Evolutionary conservation across 2,888 invertebrate species (phyloP).

Genomic region (Volucella inanis): DNA sequence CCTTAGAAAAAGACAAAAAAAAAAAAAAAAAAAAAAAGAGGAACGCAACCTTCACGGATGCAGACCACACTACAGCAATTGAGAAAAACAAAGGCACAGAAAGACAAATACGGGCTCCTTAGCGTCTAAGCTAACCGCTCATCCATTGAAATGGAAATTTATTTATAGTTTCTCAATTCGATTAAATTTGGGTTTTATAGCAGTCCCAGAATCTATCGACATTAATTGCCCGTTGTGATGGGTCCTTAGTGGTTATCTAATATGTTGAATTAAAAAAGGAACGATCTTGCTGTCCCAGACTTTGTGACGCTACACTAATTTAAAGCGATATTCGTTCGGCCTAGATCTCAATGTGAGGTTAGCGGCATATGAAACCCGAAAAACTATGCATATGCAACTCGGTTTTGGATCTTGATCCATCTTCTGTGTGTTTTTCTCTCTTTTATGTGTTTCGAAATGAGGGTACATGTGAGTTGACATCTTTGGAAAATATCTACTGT

Average conservation of each 20-base stretch:
- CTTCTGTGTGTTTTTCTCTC: slow-evolving; percentile 40
- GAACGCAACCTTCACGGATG: slow-evolving; percentile 35
- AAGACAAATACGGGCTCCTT: slow-evolving; percentile 65
- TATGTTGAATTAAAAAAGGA: slow-evolving; percentile 68
- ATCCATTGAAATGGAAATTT: slow-evolving; percentile 73
- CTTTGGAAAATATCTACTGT: slow-evolving; percentile 60
- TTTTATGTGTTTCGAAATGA: slow-evolving; percentile 74
- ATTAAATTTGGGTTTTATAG: slow-evolving; percentile 71
- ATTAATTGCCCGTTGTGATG: slow-evolving; percentile 73
- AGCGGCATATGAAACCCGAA: slow-evolving; percentile 16
- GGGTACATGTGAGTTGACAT: slow-evolving; percentile 71
- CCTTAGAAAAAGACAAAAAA: slow-evolving; percentile 36
- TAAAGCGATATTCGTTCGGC: slow-evolving; percentile 47
- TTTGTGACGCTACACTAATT: slow-evolving; percentile 72
- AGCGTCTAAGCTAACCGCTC: slow-evolving; percentile 55
- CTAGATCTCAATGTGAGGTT: slow-evolving; percentile 9
- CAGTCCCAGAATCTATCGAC: slow-evolving; percentile 59
- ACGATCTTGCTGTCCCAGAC: slow-evolving; percentile 60
- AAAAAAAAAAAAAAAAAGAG: slow-evolving; percentile 7
- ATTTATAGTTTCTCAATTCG: slow-evolving; percentile 73
- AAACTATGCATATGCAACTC: background rate
- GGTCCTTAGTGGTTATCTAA: slow-evolving; percentile 75
- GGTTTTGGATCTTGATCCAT: slow-evolving; percentile 34
- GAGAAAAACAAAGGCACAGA: slow-evolving; percentile 14
- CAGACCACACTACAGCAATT: slow-evolving; percentile 61